Base-by-base conservation (phyloP, 2,113 vertebrate genomes). In the Diglossa brunneiventris region DNA sequence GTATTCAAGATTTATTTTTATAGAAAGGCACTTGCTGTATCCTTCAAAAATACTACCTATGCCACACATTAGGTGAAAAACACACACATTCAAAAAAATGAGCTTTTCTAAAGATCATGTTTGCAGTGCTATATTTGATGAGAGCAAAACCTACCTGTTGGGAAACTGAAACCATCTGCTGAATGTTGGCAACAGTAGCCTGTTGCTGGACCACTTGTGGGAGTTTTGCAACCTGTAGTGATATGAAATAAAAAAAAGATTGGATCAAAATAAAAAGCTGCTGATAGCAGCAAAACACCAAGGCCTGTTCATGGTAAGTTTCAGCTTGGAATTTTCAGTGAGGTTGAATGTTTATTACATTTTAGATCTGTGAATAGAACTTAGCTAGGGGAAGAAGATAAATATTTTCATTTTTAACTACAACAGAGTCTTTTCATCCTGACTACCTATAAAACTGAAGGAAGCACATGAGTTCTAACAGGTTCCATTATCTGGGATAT, bases 141-240 rank as follows among this genome's bases (percentile, higher is more conserved):
- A 62, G 47, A 9, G 6, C 9, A 74, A 62, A 72, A 94, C 91
- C 89, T 97, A 99, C 99, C 98, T 99, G 99, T 90, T 99, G 99
- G 46, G 98, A 97, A 94, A 98, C 98, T 11, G 98, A 98, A 84
- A 99, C 98, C 82, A 99, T 98, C 92, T 99, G 99, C 55, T 98
- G 99, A 92, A 99, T 98, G 95, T 97, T 98, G 93, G 98, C 98
- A 95, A 98, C 98, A 13, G 98, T 67, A 35, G 98, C 72, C 90
- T 98, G 98, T 49, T 98, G 98, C 83, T 98, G 98, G 83, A 99
- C 98, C 87, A 99, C 98, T 91, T 99, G 98, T 11, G 98, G 98
- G 68, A 99, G 95, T 95, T 99, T 99, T 95, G 98, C 95, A 94
- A 99, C 98, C 99, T 99, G 84, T 6, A 87, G 37, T 13, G 79